Evolutionary conservation across 2,888 invertebrate genomes (phyloP).

Genomic region (Mylabris sibirica): DNA sequence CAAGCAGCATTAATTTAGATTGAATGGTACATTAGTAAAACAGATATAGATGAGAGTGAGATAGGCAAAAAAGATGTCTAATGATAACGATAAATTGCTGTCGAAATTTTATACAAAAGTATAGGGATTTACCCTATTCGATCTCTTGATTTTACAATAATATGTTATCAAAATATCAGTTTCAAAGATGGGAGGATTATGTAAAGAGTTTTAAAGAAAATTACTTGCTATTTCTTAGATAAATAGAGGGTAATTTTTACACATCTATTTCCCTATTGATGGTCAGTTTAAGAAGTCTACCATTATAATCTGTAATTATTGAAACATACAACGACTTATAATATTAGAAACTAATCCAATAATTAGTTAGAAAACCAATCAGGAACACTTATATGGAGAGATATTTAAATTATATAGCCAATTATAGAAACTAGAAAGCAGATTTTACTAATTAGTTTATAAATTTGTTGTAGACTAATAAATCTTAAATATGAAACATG

Average conservation of each 20-base stretch:
- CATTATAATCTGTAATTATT: too few relatives aligned
- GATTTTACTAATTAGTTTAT: not conserved
- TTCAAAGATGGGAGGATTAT: too few relatives aligned
- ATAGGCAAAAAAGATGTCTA: constrained; percentile 36
- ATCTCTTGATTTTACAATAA: too few relatives aligned
- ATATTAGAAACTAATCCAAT: not conserved
- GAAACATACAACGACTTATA: not conserved
- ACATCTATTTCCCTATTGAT: too few relatives aligned
- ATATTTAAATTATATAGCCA: not conserved
- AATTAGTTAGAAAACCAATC: not conserved
- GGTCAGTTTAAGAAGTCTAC: too few relatives aligned
- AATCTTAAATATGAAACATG: not conserved
- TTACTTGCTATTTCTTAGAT: too few relatives aligned
- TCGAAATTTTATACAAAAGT: not conserved
- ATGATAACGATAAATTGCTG: constrained; percentile 16
- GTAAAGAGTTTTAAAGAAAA: too few relatives aligned
- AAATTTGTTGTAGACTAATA: not conserved
- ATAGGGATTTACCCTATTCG: too few relatives aligned
- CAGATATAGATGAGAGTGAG: constrained; percentile 30
- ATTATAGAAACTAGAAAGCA: not conserved
- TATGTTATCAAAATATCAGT: too few relatives aligned
- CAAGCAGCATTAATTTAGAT: constrained; percentile 58
- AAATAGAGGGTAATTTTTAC: too few relatives aligned
- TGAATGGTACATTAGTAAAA: constrained; percentile 46
- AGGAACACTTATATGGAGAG: not conserved